Conservation (phyloP, 2,113 vertebrate genomes). For the Scomber colias region DNA sequence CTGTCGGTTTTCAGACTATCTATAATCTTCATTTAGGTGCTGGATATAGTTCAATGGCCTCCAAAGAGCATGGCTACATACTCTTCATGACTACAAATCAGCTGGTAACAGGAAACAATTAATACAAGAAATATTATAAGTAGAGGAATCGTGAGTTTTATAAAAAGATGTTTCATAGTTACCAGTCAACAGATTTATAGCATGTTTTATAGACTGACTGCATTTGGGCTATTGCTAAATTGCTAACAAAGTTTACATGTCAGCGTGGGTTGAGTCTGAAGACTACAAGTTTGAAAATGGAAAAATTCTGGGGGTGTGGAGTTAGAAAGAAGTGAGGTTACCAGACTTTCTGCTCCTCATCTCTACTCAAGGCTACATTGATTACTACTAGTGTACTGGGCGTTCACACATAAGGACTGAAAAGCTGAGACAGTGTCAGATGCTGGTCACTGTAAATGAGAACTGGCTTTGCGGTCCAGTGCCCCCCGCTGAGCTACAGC, state of each 20-base stretch:
- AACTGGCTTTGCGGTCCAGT: too few species aligned
- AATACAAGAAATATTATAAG: background rate
- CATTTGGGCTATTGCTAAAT: background rate
- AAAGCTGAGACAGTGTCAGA: too few species aligned
- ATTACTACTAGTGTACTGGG: too few species aligned
- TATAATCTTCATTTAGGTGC: constrained; percentile 62
- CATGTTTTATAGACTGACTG: background rate
- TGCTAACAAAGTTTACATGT: background rate
- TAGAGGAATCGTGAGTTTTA: background rate
- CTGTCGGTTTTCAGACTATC: constrained; percentile 81
- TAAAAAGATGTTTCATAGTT: background rate
- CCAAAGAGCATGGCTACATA: constrained; percentile 43
- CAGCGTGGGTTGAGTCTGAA: too few species aligned
- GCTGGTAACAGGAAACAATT: constrained; percentile 11
- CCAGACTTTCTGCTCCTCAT: too few species aligned
- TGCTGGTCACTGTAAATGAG: too few species aligned
- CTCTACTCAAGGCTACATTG: too few species aligned
- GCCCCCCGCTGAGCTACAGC: too few species aligned
- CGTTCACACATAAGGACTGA: too few species aligned
- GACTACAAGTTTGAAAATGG: too few species aligned
- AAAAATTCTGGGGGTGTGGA: too few species aligned
- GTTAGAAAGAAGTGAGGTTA: too few species aligned
- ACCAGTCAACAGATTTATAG: background rate
- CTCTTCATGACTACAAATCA: constrained; percentile 28
- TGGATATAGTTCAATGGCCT: constrained; percentile 58